Percentiles rank a stretch among this genome's conserved stretches.
These are phyloP conservation scores for Tadarida brasiliensis DNA, from an alignment of 2,797 vertebrate species.

Conservation along the genomic window DNA sequence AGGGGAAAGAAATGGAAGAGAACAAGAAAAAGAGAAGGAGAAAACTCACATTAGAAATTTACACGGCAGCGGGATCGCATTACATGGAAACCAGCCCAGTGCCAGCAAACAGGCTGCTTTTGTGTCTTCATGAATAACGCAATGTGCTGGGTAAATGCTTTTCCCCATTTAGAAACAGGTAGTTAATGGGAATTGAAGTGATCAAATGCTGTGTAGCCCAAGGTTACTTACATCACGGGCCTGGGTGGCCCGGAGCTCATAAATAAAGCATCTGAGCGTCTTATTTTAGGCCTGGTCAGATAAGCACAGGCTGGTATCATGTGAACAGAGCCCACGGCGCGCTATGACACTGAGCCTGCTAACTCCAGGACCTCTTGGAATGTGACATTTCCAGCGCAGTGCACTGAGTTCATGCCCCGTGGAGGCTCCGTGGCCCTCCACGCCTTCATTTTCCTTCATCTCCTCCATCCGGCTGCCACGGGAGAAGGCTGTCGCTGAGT, in stretches of 20 bases:
- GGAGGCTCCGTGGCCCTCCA: slow-evolving; percentile 64
- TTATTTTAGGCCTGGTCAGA: slow-evolving; percentile 86
- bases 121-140: slow-evolving; percentile 76
- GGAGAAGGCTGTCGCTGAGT: slow-evolving; percentile 54
- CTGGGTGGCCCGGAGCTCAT: slow-evolving; percentile 78
- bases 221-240: slow-evolving; percentile 82
- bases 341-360: slow-evolving; percentile 84
- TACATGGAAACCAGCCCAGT: slow-evolving; percentile 72
- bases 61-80: slow-evolving; percentile 76
- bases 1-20: too few species aligned
- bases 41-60: slow-evolving; percentile 73
- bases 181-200: slow-evolving; percentile 78
- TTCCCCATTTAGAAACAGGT: slow-evolving; percentile 80
- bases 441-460: slow-evolving; percentile 77
- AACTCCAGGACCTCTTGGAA: slow-evolving; percentile 87
- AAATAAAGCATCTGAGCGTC: slow-evolving; percentile 87
- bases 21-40: not conserved
- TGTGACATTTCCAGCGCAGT: slow-evolving; percentile 89
- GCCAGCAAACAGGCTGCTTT: slow-evolving; percentile 70
- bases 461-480: slow-evolving; percentile 77
- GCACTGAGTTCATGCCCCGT: slow-evolving; percentile 79
- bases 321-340: slow-evolving; percentile 82
- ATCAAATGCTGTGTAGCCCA: slow-evolving; percentile 84
- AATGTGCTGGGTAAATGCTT: slow-evolving; percentile 74
- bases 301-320: slow-evolving; percentile 86